phyloP scores from a whole-genome alignment of 2,888 invertebrate genomes.

The Spodoptera picta region DNA sequence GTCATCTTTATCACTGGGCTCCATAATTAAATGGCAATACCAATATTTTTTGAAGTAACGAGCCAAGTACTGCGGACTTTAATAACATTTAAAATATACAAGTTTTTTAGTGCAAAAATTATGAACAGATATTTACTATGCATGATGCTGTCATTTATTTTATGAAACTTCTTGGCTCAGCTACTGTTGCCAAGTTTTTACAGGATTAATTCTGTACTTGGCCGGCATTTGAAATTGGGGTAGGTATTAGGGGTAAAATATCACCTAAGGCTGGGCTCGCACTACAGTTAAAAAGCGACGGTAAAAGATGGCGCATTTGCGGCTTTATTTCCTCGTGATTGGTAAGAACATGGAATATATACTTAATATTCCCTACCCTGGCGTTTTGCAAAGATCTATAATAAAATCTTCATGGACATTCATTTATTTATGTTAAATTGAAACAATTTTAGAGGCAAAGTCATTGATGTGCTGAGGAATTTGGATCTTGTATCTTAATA shows the following conservation, averaged over 20 bases:
- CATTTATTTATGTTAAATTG: too few relatives aligned
- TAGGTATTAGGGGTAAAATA: slow-evolving; percentile 28
- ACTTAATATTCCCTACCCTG: too few relatives aligned
- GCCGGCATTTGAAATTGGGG: slow-evolving; percentile 26
- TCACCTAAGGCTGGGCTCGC: not conserved
- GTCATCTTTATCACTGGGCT: slow-evolving; percentile 7
- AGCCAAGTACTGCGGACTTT: slow-evolving; percentile 30
- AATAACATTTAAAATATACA: slow-evolving; percentile 29
- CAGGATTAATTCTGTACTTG: slow-evolving; percentile 50
- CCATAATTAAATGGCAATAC: slow-evolving; percentile 34
- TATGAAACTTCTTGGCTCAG: slow-evolving; percentile 17
- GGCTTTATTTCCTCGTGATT: too few relatives aligned
- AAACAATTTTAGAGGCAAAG: too few relatives aligned
- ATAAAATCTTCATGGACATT: too few relatives aligned
- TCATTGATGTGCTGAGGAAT: too few relatives aligned
- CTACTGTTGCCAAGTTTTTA: slow-evolving; percentile 51
- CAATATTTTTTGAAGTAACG: slow-evolving; percentile 24
- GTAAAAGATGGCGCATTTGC: too few relatives aligned
- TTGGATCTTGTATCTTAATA: too few relatives aligned
- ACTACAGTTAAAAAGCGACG: too few relatives aligned
- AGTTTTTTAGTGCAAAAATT: slow-evolving; percentile 24
- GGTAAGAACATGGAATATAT: too few relatives aligned
- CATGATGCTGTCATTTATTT: slow-evolving; percentile 48
- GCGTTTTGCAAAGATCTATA: too few relatives aligned
- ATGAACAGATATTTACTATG: slow-evolving; percentile 52